A percentile compares a stretch with the other conserved stretches of the same genome.
phyloP scores from a whole-genome alignment of 2,797 vertebrate genomes.

The Galaxias olidus region DNA sequence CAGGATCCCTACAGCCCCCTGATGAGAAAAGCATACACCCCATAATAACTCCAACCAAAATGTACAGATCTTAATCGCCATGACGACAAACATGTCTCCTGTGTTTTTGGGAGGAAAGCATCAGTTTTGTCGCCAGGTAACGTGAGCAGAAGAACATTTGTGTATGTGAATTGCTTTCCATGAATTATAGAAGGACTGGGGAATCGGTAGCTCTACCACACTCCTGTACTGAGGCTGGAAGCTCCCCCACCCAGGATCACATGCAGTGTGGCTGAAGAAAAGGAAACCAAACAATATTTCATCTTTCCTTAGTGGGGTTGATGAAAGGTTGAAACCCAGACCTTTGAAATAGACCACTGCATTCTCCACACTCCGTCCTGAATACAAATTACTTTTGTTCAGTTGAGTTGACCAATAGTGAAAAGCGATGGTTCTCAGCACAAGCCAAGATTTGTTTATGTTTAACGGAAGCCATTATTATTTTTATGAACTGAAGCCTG shows the following conservation, averaged over 20 bases:
- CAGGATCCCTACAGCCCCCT: constrained; percentile 42
- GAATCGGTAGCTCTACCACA: constrained; percentile 39
- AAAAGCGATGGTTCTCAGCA: constrained; percentile 49
- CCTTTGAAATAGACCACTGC: constrained; percentile 40
- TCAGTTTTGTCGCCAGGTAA: constrained; percentile 11
- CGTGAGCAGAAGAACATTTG: constrained; percentile 20
- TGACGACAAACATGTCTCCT: constrained; percentile 44
- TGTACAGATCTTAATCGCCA: constrained; percentile 27
- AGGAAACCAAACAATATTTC: constrained; percentile 29
- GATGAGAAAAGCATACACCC: constrained; percentile 57
- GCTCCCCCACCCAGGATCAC: constrained; percentile 32
- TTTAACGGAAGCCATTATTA: constrained; percentile 9
- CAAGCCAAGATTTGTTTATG: no score
- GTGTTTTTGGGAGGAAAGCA: constrained; percentile 37
- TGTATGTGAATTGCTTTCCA: constrained; percentile 28
- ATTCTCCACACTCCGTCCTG: constrained; percentile 19
- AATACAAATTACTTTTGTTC: constrained; percentile 35
- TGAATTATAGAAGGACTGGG: constrained; percentile 52
- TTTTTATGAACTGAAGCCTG: no score
- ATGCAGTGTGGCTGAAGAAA: constrained; percentile 3
- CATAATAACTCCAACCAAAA: constrained; percentile 45
- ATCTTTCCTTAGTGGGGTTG: constrained; percentile 41
- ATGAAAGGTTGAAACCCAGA: constrained; percentile 35
- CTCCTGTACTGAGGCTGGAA: constrained; percentile 46
- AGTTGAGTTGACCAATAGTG: constrained; percentile 39